Evolutionary conservation across 2,888 invertebrate genomes (phyloP).

Genomic region (Elysia crispata): DNA sequence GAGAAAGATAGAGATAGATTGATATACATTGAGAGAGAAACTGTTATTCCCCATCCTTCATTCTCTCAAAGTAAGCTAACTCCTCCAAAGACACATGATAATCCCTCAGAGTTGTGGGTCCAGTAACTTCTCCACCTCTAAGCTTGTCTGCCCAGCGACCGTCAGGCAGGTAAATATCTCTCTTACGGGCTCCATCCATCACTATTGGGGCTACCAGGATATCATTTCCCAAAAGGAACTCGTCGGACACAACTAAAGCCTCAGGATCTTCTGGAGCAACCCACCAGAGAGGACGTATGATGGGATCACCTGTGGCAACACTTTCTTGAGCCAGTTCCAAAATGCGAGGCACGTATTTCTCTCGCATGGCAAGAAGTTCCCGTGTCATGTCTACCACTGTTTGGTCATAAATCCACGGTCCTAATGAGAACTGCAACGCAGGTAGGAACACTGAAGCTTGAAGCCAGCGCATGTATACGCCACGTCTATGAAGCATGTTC

Average conservation of each 20-base stretch:
- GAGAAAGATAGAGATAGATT: too few species aligned
- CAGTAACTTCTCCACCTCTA: constrained; percentile 48
- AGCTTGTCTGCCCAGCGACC: constrained; percentile 64
- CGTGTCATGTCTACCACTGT: constrained; percentile 59
- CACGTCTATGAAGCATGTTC: constrained; percentile 51
- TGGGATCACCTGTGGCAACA: constrained; percentile 81
- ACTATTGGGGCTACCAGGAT: constrained; percentile 74
- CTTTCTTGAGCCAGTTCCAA: constrained; percentile 64
- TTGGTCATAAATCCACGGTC: constrained; percentile 78
- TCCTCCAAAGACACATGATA: constrained; percentile 61
- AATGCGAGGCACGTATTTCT: constrained; percentile 59
- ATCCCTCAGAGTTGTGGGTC: constrained; percentile 57
- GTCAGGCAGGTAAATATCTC: constrained; percentile 70
- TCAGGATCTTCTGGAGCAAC: constrained; percentile 90
- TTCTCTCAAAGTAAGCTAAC: constrained; percentile 60
- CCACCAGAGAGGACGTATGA: constrained; percentile 93
- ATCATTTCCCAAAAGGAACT: constrained; percentile 73
- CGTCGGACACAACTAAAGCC: constrained; percentile 87
- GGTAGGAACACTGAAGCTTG: constrained; percentile 87
- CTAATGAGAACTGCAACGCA: constrained; percentile 89
- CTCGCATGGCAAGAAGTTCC: constrained; percentile 61
- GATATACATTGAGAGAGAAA: too few species aligned
- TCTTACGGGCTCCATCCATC: constrained; percentile 62
- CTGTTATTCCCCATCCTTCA: background rate
- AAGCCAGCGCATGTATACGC: constrained; percentile 87